Evolutionary conservation across 2,797 vertebrate species (phyloP).

Genomic region (Peromyscus nudipes): DNA sequence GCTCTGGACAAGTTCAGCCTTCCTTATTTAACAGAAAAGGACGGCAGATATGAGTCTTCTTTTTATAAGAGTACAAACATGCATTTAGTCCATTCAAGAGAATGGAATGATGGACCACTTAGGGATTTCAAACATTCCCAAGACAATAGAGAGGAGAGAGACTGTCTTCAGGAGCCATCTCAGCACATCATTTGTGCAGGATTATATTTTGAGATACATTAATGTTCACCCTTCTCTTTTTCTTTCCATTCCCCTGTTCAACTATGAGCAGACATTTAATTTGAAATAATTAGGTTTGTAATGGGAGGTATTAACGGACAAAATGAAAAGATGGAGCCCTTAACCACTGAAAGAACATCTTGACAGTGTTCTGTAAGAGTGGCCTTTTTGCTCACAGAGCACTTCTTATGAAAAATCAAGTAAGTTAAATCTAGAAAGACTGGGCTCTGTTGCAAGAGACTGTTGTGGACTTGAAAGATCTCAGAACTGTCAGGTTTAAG

Average conservation of each 20-base stretch:
- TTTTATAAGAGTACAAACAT: background rate
- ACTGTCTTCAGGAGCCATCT: background rate
- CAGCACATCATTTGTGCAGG: background rate
- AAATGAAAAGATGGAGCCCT: slow-evolving; percentile 10
- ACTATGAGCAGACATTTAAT: background rate
- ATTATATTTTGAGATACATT: background rate
- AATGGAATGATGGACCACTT: background rate
- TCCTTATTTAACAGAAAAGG: background rate
- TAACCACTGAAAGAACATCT: background rate
- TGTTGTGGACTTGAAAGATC: background rate
- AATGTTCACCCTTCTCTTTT: background rate
- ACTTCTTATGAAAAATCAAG: slow-evolving; percentile 5
- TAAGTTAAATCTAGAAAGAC: background rate
- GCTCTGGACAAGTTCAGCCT: background rate
- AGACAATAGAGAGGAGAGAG: slow-evolving; percentile 24
- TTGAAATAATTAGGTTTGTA: slow-evolving; percentile 20
- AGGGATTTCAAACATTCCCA: background rate
- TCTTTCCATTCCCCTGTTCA: background rate
- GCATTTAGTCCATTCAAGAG: background rate
- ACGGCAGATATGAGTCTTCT: background rate
- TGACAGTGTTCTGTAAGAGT: background rate
- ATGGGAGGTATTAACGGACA: background rate
- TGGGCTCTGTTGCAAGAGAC: background rate
- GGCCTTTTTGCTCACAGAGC: background rate
- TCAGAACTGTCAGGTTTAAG: background rate